Evolutionary conservation across 2,888 invertebrate genomes (phyloP).

Genomic region (Girardia tigrina): DNA sequence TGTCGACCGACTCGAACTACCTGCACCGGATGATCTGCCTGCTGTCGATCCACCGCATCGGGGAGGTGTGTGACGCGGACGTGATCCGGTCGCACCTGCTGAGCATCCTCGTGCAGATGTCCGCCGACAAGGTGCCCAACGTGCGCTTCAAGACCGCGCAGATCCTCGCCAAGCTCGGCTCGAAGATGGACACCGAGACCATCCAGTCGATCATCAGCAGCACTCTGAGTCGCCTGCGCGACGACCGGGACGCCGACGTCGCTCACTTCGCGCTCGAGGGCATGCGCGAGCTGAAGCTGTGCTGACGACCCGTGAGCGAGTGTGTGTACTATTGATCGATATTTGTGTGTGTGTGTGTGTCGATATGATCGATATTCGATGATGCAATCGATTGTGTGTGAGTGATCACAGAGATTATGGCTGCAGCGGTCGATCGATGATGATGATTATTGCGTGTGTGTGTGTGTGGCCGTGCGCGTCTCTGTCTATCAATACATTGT

Average conservation of each 20-base stretch:
- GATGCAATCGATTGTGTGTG: too few species aligned
- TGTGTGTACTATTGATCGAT: not conserved
- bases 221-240: not conserved
- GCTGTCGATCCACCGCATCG: slow-evolving; percentile 68
- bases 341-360: too few species aligned
- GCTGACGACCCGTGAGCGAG: not conserved
- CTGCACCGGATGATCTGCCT: slow-evolving; percentile 92
- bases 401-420: too few species aligned
- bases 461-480: too few species aligned
- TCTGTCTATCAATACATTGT: too few species aligned
- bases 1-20: slow-evolving; percentile 59
- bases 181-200: not conserved
- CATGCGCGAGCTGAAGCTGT: not conserved
- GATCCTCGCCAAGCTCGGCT: not conserved
- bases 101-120: slow-evolving; percentile 80
- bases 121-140: slow-evolving; percentile 89
- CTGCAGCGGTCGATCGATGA: too few species aligned
- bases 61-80: slow-evolving; percentile 79
- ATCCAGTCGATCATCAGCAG: not conserved
- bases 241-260: not conserved
- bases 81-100: slow-evolving; percentile 78
- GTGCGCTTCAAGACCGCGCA: slow-evolving; percentile 69
- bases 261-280: not conserved
- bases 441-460: too few species aligned
- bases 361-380: too few species aligned